Evolutionary conservation across 2,113 vertebrate genomes (phyloP).

Genomic region (Genyomyrus donnyi): DNA sequence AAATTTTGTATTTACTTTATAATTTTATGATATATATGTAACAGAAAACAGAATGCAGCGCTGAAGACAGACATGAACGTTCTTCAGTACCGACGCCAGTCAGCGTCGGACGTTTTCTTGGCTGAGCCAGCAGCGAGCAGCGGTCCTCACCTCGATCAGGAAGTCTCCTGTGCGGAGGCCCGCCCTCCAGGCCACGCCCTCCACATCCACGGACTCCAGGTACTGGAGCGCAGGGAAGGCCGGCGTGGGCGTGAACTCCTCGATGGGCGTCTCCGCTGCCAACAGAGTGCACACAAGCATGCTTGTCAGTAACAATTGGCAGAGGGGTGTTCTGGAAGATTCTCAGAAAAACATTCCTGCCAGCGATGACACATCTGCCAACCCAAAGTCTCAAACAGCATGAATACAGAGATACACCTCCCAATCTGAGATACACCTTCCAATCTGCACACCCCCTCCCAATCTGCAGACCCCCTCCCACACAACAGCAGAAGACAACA

Average conservation of each 20-base stretch:
- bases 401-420: background rate
- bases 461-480: background rate
- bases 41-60: background rate
- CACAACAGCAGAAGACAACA: background rate
- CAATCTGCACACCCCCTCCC: too few relatives aligned
- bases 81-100: background rate
- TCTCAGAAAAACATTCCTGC: background rate
- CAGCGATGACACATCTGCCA: background rate
- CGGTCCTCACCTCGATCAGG: conserved; percentile 58
- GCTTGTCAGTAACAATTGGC: background rate
- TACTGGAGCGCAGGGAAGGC: conserved; percentile 36
- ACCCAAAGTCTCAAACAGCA: background rate
- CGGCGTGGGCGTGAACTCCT: conserved; percentile 64
- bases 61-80: background rate
- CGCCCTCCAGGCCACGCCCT: conserved; percentile 92
- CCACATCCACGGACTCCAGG: conserved; percentile 92
- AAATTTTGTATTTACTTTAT: background rate
- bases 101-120: background rate
- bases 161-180: conserved; percentile 75
- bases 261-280: conserved; percentile 90
- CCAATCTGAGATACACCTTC: too few relatives aligned
- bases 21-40: background rate
- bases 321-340: background rate
- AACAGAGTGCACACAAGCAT: background rate
- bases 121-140: background rate